A percentile compares a stretch with the other conserved stretches of the same genome.
Evolutionary conservation across 2,797 vertebrate genomes (phyloP).

Genomic region (Furcifer pardalis): DNA sequence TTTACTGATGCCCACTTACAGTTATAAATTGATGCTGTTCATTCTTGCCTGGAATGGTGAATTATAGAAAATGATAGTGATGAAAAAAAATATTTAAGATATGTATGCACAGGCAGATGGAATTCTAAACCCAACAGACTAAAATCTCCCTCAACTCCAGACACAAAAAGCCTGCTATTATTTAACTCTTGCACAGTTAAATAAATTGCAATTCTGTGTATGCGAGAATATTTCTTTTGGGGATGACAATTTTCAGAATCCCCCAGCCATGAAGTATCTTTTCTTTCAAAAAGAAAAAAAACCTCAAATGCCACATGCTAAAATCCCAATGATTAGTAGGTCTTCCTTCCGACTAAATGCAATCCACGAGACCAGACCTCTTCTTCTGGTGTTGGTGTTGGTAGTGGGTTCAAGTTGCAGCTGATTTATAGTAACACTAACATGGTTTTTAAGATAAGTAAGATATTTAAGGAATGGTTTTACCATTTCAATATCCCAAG

Average conservation of each 20-base stretch:
- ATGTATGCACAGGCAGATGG: fast-evolving
- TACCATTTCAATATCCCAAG: no score
- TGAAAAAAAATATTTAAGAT: neutral
- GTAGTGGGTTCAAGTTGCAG: no score
- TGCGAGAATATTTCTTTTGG: neutral
- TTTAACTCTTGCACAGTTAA: neutral
- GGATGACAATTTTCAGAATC: neutral
- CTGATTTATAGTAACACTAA: no score
- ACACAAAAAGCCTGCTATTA: constrained; percentile 13
- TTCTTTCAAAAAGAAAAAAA: no score
- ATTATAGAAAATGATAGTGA: constrained; percentile 15
- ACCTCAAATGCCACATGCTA: no score
- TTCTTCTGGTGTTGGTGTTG: neutral
- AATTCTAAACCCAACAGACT: neutral
- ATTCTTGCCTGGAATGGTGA: constrained; percentile 7
- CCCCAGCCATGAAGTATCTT: neutral
- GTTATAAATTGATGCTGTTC: constrained; percentile 13
- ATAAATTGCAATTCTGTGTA: no score
- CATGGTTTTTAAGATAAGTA: no score
- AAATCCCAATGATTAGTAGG: neutral
- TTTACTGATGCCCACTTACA: neutral
- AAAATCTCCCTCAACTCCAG: neutral
- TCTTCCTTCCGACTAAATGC: neutral
- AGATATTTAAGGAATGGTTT: no score
- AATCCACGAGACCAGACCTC: neutral